Conservation (phyloP, 1,140 invertebrate genomes). For the Saxidomus purpurata region DNA sequence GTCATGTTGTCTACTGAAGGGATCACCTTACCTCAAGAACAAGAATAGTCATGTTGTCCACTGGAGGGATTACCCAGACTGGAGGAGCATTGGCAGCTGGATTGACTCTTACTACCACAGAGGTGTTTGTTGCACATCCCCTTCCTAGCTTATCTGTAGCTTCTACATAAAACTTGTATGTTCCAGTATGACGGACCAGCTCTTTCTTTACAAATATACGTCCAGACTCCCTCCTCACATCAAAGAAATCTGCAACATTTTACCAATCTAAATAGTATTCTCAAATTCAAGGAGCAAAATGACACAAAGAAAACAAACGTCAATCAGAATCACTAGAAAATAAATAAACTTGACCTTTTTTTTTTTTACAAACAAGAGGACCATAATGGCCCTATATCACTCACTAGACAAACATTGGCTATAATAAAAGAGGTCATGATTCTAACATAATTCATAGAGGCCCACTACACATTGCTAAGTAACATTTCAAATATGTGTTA, state of each 20-base stretch:
- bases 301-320: background rate
- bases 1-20: slow-evolving; percentile 88
- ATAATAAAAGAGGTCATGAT: no score
- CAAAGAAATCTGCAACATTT: slow-evolving; percentile 75
- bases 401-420: no score
- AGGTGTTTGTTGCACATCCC: slow-evolving; percentile 68
- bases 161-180: slow-evolving; percentile 76
- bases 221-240: slow-evolving; percentile 67
- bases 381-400: no score
- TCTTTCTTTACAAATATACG: slow-evolving; percentile 71
- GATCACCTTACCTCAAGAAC: slow-evolving; percentile 87
- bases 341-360: no score
- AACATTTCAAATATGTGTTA: no score
- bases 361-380: no score
- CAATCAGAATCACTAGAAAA: no score
- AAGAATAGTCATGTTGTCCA: slow-evolving; percentile 84
- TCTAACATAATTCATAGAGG: no score
- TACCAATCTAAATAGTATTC: background rate
- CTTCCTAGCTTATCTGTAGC: slow-evolving; percentile 72
- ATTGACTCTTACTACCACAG: slow-evolving; percentile 73
- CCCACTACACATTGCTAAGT: no score
- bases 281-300: background rate
- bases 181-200: slow-evolving; percentile 78
- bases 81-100: slow-evolving; percentile 95
- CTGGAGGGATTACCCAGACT: slow-evolving; percentile 89